phyloP scores from a whole-genome alignment of 2,113 vertebrate species.

The Cyprinodon tularosa region DNA sequence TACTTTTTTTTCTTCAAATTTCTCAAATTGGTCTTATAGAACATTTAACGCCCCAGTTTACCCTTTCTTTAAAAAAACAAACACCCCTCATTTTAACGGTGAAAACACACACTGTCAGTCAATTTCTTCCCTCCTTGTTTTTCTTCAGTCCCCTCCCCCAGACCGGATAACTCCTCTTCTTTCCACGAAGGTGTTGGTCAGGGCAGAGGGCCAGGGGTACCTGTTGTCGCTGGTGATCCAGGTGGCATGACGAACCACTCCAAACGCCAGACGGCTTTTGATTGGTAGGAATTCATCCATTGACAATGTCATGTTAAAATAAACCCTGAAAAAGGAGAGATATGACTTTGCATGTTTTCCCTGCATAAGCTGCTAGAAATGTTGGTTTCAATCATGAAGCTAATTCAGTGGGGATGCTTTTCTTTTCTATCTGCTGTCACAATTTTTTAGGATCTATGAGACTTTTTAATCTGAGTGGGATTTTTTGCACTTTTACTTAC shows the following conservation, averaged over 20 bases:
- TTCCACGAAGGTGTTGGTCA: constrained; percentile 90
- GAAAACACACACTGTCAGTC: background rate
- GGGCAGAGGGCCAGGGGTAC: constrained; percentile 81
- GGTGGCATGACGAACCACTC: constrained; percentile 88
- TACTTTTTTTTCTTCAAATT: background rate
- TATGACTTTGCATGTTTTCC: background rate
- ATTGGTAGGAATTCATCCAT: constrained; percentile 83
- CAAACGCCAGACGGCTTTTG: constrained; percentile 94
- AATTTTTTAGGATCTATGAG: background rate
- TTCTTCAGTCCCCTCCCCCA: constrained; percentile 90
- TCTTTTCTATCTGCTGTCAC: background rate
- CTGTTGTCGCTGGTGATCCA: constrained; percentile 83
- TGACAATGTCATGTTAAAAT: background rate
- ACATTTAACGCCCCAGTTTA: background rate
- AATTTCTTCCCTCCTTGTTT: constrained; percentile 12
- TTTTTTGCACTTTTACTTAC: background rate
- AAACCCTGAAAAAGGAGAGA: background rate
- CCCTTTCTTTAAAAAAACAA: background rate
- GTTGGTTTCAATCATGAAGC: background rate
- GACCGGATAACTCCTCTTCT: constrained; percentile 93
- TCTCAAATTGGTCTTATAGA: background rate
- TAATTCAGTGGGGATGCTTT: background rate
- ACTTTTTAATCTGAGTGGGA: background rate
- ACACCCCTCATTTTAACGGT: background rate
- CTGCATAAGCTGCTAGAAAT: background rate